Percentiles rank a stretch among this genome's conserved stretches.
Evolutionary conservation across 92 coral and sea anemone genomes (phyloP).

Genomic region (Epizoanthus illoricatus): DNA sequence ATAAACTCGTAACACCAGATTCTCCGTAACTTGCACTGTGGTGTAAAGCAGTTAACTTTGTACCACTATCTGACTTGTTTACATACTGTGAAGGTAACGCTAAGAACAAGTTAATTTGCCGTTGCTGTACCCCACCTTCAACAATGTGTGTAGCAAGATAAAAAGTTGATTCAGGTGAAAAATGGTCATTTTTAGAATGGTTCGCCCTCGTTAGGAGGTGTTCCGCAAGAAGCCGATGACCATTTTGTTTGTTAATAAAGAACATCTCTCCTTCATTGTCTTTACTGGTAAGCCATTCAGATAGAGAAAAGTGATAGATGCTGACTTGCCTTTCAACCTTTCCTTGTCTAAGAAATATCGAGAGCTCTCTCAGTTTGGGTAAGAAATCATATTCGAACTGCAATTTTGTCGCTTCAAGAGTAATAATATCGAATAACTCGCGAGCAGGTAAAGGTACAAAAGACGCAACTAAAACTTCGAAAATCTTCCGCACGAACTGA

Average conservation of each 20-base stretch:
- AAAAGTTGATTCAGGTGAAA: constrained; percentile 2
- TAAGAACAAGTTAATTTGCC: constrained; percentile 23
- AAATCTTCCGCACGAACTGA: constrained; percentile 39
- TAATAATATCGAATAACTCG: constrained; percentile 48
- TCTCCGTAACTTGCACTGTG: constrained; percentile 21
- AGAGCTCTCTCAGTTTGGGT: constrained; percentile 47
- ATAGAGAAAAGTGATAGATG: constrained; percentile 52
- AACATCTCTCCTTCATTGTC: constrained; percentile 38
- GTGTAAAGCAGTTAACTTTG: constrained; percentile 47
- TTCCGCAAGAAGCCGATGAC: constrained; percentile 49
- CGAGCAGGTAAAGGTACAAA: constrained; percentile 37
- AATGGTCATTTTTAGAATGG: background rate
- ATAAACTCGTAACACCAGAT: constrained; percentile 25
- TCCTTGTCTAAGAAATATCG: constrained; percentile 58
- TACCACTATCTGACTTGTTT: constrained; percentile 32
- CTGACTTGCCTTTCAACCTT: constrained; percentile 20
- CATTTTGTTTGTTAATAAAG: constrained; percentile 53
- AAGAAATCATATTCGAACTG: constrained; percentile 48
- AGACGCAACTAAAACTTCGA: constrained; percentile 58
- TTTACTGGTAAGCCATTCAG: constrained; percentile 59
- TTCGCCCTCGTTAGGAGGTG: background rate
- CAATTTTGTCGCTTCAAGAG: constrained; percentile 17
- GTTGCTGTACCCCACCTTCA: constrained; percentile 32
- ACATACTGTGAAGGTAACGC: constrained; percentile 31
- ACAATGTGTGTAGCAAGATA: constrained; percentile 46